Percentiles rank a stretch among this genome's conserved stretches.
Conservation (phyloP, 2,113 vertebrate genomes). For the Cercocebus atys region DNA sequence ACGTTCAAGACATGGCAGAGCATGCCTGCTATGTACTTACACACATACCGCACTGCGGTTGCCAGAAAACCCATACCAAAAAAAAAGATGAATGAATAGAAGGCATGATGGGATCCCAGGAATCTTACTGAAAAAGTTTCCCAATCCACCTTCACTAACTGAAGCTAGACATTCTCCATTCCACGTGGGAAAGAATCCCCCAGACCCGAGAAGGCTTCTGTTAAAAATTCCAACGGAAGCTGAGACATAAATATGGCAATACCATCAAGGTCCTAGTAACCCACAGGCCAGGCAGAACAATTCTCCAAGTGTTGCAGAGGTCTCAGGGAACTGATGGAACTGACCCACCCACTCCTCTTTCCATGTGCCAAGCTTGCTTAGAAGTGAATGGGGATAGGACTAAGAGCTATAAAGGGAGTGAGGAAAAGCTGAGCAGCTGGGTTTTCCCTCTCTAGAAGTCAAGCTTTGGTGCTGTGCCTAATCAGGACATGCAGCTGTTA, state of each 20-base stretch:
- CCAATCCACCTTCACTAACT: background rate
- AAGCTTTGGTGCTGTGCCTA: background rate
- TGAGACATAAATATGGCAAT: background rate
- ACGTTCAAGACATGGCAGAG: conserved; percentile 49
- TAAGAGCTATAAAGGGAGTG: background rate
- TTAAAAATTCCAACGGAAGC: background rate
- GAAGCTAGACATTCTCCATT: background rate
- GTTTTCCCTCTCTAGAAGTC: background rate
- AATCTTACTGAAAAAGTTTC: background rate
- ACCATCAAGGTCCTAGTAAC: background rate
- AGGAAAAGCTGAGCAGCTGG: background rate
- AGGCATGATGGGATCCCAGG: background rate
- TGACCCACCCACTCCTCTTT: background rate
- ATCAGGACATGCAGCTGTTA: background rate
- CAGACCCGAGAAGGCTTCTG: background rate
- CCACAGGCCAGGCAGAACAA: background rate
- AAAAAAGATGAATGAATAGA: conserved; percentile 41
- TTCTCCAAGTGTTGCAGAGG: background rate
- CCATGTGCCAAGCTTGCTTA: background rate
- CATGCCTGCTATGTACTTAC: background rate
- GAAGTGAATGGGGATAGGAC: background rate
- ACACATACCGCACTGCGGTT: background rate
- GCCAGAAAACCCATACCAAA: conserved; percentile 28
- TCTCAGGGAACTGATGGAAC: background rate
- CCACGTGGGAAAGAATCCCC: background rate